Conservation (phyloP, 2,797 vertebrate species). For the Alca torda region DNA sequence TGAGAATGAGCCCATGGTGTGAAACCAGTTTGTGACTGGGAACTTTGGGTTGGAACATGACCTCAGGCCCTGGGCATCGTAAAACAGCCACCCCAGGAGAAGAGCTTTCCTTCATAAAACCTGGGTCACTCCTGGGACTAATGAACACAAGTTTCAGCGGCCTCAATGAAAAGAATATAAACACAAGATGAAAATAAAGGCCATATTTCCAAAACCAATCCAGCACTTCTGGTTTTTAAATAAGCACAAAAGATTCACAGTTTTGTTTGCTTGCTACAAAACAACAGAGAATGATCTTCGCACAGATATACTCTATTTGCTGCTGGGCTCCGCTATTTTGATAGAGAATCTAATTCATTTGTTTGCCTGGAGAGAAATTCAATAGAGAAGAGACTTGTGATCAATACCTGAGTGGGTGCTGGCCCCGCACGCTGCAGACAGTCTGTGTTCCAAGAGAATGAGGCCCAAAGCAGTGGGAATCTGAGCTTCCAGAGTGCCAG, state of each 20-base stretch:
- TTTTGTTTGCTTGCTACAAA: neutral
- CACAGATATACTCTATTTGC: neutral
- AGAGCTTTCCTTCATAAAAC: neutral
- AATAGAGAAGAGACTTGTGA: neutral
- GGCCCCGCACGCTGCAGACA: neutral
- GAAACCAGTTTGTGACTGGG: neutral
- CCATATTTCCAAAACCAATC: neutral
- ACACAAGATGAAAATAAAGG: neutral
- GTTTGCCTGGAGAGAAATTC: constrained; percentile 10
- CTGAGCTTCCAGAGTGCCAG: neutral
- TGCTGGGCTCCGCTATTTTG: neutral
- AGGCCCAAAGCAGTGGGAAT: neutral
- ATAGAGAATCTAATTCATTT: neutral
- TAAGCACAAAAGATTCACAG: neutral
- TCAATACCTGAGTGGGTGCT: neutral
- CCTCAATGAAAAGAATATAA: neutral
- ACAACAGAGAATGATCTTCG: neutral
- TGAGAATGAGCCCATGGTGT: fast-evolving
- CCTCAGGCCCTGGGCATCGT: neutral
- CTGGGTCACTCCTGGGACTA: neutral
- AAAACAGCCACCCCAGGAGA: neutral
- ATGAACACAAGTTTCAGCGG: neutral
- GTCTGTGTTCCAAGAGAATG: neutral
- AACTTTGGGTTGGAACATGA: neutral
- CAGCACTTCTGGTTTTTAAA: neutral